phyloP scores from a whole-genome alignment of 2,797 vertebrate species.

The Otus scops region DNA sequence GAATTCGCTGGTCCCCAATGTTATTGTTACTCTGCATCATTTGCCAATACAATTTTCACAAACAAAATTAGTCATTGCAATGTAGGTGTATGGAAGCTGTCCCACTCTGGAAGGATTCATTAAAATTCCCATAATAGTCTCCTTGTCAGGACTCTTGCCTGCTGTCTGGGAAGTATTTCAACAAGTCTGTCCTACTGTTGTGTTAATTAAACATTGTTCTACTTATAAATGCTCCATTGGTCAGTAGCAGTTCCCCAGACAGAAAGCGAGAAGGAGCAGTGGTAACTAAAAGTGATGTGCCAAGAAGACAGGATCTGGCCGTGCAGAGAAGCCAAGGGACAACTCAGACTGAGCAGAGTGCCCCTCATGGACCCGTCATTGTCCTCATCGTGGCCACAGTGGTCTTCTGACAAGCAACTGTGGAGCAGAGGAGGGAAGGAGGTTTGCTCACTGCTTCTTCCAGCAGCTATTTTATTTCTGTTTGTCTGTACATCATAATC shows the following conservation, averaged over 20 bases:
- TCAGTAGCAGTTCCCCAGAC: conserved; percentile 40
- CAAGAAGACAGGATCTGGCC: background rate
- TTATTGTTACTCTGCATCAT: conserved; percentile 26
- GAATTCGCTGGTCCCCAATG: background rate
- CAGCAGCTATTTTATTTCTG: background rate
- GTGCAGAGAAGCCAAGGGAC: background rate
- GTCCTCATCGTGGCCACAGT: background rate
- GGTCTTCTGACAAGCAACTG: background rate
- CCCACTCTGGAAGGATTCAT: conserved; percentile 57
- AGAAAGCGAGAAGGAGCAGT: background rate
- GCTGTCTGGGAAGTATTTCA: conserved; percentile 71
- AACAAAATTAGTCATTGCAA: conserved; percentile 59
- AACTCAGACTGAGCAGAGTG: background rate
- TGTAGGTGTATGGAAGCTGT: conserved; percentile 52
- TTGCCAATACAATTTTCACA: conserved; percentile 55
- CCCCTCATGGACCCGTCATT: background rate
- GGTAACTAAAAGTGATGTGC: conserved; percentile 38
- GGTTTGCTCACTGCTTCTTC: background rate
- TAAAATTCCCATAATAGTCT: conserved; percentile 63
- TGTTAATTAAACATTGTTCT: conserved; percentile 72
- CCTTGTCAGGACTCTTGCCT: conserved; percentile 64
- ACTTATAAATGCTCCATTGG: conserved; percentile 58
- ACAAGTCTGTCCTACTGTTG: conserved; percentile 69
- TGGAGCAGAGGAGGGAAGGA: background rate
- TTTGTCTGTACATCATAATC: background rate